Evolutionary conservation across 2,113 vertebrate genomes (phyloP).

Genomic region (Chascanopsetta lugubris): DNA sequence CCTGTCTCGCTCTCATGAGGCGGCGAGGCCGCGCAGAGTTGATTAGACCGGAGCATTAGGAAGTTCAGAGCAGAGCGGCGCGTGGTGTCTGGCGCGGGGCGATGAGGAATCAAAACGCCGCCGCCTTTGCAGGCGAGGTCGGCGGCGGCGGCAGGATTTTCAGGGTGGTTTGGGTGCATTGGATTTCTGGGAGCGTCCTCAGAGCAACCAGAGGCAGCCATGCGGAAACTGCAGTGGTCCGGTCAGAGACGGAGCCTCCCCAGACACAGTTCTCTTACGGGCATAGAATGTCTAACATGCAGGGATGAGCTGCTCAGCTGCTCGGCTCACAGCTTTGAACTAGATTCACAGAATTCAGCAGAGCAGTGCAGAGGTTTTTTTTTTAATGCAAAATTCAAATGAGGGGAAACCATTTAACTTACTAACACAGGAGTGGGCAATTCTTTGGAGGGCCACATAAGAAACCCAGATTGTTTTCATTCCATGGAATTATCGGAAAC

Average conservation of each 20-base stretch:
- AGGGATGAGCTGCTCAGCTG: slow-evolving; percentile 48
- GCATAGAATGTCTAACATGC: slow-evolving; percentile 65
- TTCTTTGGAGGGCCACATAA: no score
- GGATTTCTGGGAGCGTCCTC: slow-evolving; percentile 70
- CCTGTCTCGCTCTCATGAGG: slow-evolving; percentile 61
- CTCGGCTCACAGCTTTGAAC: slow-evolving; percentile 50
- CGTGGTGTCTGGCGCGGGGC: slow-evolving; percentile 61
- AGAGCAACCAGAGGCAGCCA: slow-evolving; percentile 69
- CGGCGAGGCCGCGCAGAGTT: slow-evolving; percentile 53
- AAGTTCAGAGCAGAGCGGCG: slow-evolving; percentile 63
- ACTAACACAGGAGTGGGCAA: no score
- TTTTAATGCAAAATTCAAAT: no score
- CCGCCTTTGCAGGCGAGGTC: slow-evolving; percentile 64
- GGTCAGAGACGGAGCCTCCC: slow-evolving; percentile 67
- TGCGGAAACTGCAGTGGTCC: slow-evolving; percentile 70
- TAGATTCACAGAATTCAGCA: no score
- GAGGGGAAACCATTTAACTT: no score
- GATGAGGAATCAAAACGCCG: slow-evolving; percentile 58
- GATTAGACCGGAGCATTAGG: slow-evolving; percentile 71
- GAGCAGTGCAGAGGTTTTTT: no score
- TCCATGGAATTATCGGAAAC: no score
- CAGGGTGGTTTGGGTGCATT: slow-evolving; percentile 70
- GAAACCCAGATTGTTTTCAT: no score
- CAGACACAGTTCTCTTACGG: slow-evolving; percentile 63
- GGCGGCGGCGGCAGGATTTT: slow-evolving; percentile 62